Percentiles rank a stretch among this genome's conserved stretches.
These are phyloP conservation scores for Callospermophilus lateralis DNA, from an alignment of 2,113 vertebrate genomes.

Conservation along the genomic window DNA sequence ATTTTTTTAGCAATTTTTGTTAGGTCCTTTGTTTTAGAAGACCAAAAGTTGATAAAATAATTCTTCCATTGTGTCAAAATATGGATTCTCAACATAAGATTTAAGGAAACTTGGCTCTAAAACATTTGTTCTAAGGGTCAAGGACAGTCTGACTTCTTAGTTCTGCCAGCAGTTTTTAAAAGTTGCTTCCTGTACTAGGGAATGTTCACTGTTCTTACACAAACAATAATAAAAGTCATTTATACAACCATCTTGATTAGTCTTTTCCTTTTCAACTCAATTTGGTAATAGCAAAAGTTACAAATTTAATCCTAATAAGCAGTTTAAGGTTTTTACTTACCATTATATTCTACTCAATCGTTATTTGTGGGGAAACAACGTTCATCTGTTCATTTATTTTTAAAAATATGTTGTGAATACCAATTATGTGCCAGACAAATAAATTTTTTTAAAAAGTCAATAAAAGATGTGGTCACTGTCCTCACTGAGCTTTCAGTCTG, in stretches of 20 bases:
- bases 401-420: slow-evolving; percentile 43
- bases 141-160: slow-evolving; percentile 67
- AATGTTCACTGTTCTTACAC: slow-evolving; percentile 69
- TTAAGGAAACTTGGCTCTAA: slow-evolving; percentile 63
- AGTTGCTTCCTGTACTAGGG: slow-evolving; percentile 74
- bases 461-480: not conserved
- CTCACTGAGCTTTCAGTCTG: not conserved
- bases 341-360: slow-evolving; percentile 41
- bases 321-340: slow-evolving; percentile 15
- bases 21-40: slow-evolving; percentile 55
- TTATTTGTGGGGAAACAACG: not conserved
- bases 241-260: slow-evolving; percentile 64
- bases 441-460: not conserved
- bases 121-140: slow-evolving; percentile 70
- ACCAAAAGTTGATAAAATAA: slow-evolving; percentile 57
- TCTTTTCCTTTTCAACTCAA: slow-evolving; percentile 62
- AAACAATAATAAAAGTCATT: slow-evolving; percentile 77
- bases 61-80: slow-evolving; percentile 59
- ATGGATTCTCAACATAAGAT: slow-evolving; percentile 66
- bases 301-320: not conserved
- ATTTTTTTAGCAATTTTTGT: slow-evolving; percentile 53
- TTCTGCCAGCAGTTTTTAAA: slow-evolving; percentile 65
- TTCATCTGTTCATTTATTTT: slow-evolving; percentile 23
- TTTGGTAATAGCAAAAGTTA: slow-evolving; percentile 20
- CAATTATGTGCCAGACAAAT: not conserved